Percentiles rank a stretch among this genome's conserved stretches.
Evolutionary conservation across 2,113 vertebrate species (phyloP).

Genomic region (Cairina moschata): DNA sequence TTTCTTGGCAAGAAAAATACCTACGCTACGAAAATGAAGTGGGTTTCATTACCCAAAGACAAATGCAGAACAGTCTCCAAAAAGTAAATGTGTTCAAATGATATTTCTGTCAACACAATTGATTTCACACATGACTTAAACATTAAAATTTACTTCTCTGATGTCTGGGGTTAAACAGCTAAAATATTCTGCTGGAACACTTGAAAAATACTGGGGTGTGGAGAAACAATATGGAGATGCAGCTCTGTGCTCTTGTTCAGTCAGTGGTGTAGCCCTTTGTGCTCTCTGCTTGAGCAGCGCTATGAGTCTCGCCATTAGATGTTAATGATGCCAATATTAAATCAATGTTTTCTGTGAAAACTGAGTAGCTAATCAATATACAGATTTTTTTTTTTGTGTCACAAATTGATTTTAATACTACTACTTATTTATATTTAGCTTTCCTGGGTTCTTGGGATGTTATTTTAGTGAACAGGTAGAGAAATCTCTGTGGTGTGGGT

Average conservation of each 20-base stretch:
- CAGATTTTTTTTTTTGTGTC: not conserved
- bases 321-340: not conserved
- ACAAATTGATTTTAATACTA: not conserved
- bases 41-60: not conserved
- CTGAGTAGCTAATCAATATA: not conserved
- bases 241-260: not conserved
- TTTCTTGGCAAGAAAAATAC: not conserved
- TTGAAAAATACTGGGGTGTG: not conserved
- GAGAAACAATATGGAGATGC: not conserved
- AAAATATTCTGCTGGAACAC: not conserved
- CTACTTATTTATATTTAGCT: not conserved
- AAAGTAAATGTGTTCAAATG: not conserved
- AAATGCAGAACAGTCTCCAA: not conserved
- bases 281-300: not conserved
- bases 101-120: not conserved
- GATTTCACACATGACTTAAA: not conserved
- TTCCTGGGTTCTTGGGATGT: not conserved
- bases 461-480: not conserved
- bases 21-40: rapidly evolving
- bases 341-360: not conserved
- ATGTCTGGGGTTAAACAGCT: not conserved
- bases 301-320: not conserved
- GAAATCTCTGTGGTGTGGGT: not conserved
- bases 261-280: not conserved
- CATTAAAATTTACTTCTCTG: not conserved